Base-by-base conservation (phyloP, 2,797 vertebrate genomes). In the Nasua narica region DNA sequence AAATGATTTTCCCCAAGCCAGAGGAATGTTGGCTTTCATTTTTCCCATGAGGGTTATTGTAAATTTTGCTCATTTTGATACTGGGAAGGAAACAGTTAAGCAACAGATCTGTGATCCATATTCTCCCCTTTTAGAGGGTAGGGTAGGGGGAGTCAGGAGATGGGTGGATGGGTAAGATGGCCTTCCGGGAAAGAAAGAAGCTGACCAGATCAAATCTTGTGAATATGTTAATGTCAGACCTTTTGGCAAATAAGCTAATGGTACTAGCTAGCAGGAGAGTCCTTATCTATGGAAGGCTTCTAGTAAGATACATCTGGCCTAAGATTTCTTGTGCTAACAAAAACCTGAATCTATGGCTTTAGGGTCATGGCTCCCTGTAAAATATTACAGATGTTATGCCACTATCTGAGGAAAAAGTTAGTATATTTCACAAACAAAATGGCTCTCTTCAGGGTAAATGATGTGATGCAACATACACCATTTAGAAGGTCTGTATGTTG, bases 201-300 rank as follows among this genome's bases (percentile, higher is more conserved):
- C 5, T 90, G 79, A 87, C 40, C 58, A 83, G 69, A 84, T 94
- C 62, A 89, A 89, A 79, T 43, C 62, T 87, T 91, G 35, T 72
- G 93, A 93, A 77, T 11, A 56, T 10, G 18, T 27, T n/a, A 91
- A 54, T 62, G 62, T 56, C 23, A 89, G 74, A 52, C 9, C 6
- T 84, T 48, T 56, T 67, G 40, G 50, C 13, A 94, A 94, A 92
- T 78, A 93, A 56, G 81, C 35, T 48, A 70, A 77, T 37, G 69
- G 65, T 15, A 50, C 48, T 86, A 81, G 69, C 32, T 69, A 25
- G 62, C 40, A 43, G 72, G 29, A 90, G 29, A 62, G 48, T 69
- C 16, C 43, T 96, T 96, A 91, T 78, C 69, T 90, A 18, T 7
- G 60, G 84, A 94, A 91, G 90, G 67, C 48, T 94, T 81, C 76